Evolutionary conservation across 1,140 invertebrate species (phyloP).

Genomic region (Odontomachus brunneus): DNA sequence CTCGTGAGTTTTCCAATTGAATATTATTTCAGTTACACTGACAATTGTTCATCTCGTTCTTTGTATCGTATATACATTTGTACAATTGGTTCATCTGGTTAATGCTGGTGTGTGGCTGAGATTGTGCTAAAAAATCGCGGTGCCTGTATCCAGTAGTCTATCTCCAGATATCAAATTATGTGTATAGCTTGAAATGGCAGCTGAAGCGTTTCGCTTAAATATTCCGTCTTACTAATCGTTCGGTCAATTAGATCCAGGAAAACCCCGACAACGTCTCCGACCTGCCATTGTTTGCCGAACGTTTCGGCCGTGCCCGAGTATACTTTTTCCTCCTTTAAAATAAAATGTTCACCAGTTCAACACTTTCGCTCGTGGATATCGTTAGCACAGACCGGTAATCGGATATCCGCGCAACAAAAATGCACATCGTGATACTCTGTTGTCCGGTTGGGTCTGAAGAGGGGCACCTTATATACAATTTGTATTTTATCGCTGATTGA

Average conservation of each 20-base stretch:
- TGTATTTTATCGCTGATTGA: conserved; percentile 4
- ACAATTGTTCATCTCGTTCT: not conserved
- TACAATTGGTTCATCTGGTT: not conserved
- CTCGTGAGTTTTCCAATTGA: not conserved
- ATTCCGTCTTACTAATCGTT: conserved; percentile 95
- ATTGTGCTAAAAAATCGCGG: conserved; percentile 11
- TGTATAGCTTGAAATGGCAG: conserved; percentile 79
- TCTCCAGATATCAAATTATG: conserved; percentile 73
- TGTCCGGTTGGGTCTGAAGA: not conserved
- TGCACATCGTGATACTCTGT: not conserved
- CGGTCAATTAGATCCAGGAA: conserved; percentile 98
- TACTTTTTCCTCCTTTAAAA: conserved; percentile 96
- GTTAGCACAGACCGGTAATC: conserved; percentile 31
- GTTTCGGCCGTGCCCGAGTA: conserved; percentile 94
- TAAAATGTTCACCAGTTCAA: conserved; percentile 81
- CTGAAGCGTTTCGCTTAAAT: conserved; percentile 82
- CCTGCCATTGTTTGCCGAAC: conserved; percentile 97
- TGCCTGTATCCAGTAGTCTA: conserved; percentile 79
- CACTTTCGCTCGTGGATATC: conserved; percentile 33
- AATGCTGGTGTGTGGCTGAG: not conserved
- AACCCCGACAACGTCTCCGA: conserved; percentile 97
- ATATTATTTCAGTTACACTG: conserved; percentile 16
- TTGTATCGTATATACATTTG: not conserved
- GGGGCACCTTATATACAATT: conserved; percentile 6
- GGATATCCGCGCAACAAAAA: not conserved